These are phyloP conservation scores for Piezodorus guildinii DNA, from an alignment of 1,140 invertebrate genomes.

Conservation along the genomic window DNA sequence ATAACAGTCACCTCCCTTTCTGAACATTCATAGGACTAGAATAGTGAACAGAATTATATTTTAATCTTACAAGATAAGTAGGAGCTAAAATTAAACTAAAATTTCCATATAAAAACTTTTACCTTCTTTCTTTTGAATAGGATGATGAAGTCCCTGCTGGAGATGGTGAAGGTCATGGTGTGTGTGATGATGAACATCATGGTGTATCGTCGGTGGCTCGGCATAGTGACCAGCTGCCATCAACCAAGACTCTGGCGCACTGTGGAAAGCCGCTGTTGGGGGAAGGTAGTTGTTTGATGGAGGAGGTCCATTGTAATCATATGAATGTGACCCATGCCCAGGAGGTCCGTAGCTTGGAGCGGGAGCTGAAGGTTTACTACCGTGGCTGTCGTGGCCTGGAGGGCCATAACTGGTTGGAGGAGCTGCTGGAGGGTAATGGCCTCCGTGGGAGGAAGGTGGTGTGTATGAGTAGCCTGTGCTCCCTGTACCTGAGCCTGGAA, in stretches of 20 bases:
- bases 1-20: too few species aligned
- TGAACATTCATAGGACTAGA: too few species aligned
- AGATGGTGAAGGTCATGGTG: too few species aligned
- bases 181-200: not conserved
- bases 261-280: not conserved
- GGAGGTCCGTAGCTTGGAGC: slow-evolving; percentile 11
- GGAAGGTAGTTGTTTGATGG: not conserved
- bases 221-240: slow-evolving; percentile 7
- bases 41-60: too few species aligned
- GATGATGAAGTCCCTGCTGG: too few species aligned
- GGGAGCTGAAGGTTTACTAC: not conserved
- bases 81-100: not conserved
- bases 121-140: slow-evolving; percentile 10
- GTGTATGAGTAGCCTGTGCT: not conserved
- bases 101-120: not conserved
- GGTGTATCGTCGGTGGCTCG: not conserved
- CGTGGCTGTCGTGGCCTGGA: slow-evolving; percentile 5
- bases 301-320: not conserved
- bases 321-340: not conserved
- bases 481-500: not conserved
- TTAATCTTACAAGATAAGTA: not conserved
- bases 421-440: not conserved
- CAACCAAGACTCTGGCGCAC: slow-evolving; percentile 1
- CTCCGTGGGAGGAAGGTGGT: not conserved
- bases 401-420: slow-evolving; percentile 11